Evolutionary conservation across 2,797 vertebrate genomes (phyloP), one percentile per base, ranked within the genome.

Genomic region (Sorex maritimensis): DNA sequence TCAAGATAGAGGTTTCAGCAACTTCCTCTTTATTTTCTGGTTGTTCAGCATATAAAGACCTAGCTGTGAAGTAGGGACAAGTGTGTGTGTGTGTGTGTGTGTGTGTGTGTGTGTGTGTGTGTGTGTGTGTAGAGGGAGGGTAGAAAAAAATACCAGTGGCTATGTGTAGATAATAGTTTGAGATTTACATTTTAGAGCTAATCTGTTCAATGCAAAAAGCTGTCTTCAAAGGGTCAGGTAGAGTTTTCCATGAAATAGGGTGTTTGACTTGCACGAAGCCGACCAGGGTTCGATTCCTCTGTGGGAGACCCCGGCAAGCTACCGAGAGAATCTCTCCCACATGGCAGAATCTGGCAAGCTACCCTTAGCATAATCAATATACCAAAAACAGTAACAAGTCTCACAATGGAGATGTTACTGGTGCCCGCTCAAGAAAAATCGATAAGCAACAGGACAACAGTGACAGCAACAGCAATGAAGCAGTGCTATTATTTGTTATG

Each of bases 1-100:
- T 86, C 28, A 91, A 84, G 74, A 23, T 28, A 89, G 30, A 83
- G 21, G 19, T n/a, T 2, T 68, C n/a, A 49, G 1, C 26, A 30
- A 67, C 9, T 75, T 86, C 63, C 6, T 68, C 63, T 10, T 84
- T 80, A 7, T 38, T 24, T 23, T 6, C 6, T 55, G 14, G 11
- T 52, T 96, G 86, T 75, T 82, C 58, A 87, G 26, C 89, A 78
- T 8, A 83, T 6, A n/a, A 0, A 68, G 46, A 44, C 7, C 34
- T 93, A 90, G 86, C n/a, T 77, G 79, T 23, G 19, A 78, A 6
- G 13, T 17, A 34, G 41, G 41, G 90, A 8, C 13, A 49, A 78
- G 9, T 7, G 26, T 28, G 28, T 24, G 21, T 55, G 55, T 71
- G 15, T 73, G 67, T 58, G 34, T 58, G 30, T 52, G 71, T 58